A percentile compares a stretch with the other conserved stretches of the same genome.
phyloP scores from a whole-genome alignment of 2,113 vertebrate genomes.

The Bos javanicus region DNA sequence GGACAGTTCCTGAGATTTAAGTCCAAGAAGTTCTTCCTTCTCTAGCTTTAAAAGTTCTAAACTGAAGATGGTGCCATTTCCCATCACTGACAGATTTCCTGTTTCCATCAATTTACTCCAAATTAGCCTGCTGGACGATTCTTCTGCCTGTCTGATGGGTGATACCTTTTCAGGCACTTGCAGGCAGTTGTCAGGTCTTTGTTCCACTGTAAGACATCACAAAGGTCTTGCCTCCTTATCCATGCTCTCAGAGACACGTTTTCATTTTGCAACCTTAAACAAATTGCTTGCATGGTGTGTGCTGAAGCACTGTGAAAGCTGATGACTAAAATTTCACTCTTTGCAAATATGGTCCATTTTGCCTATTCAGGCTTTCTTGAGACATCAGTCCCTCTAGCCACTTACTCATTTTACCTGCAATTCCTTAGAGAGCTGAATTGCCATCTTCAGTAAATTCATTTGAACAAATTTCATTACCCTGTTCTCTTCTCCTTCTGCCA shows the following conservation, averaged over 20 bases:
- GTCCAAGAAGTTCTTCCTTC: background rate
- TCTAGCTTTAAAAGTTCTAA: background rate
- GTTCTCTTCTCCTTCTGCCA: slow-evolving; percentile 26
- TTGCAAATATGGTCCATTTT: slow-evolving; percentile 18
- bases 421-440: slow-evolving; percentile 27
- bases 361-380: slow-evolving; percentile 21
- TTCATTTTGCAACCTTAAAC: background rate
- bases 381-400: background rate
- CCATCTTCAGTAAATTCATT: slow-evolving; percentile 47
- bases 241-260: background rate
- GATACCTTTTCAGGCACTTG: background rate
- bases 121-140: background rate
- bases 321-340: slow-evolving; percentile 25
- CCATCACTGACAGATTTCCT: background rate
- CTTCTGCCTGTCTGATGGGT: background rate
- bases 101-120: slow-evolving; percentile 31
- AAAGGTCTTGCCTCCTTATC: background rate
- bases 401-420: slow-evolving; percentile 1
- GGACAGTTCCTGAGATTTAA: background rate
- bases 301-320: background rate
- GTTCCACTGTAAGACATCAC: background rate
- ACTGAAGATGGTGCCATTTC: background rate
- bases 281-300: background rate
- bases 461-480: slow-evolving; percentile 50
- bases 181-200: background rate